Conservation (phyloP, 2,113 vertebrate species). For the Hippocampus comes region DNA sequence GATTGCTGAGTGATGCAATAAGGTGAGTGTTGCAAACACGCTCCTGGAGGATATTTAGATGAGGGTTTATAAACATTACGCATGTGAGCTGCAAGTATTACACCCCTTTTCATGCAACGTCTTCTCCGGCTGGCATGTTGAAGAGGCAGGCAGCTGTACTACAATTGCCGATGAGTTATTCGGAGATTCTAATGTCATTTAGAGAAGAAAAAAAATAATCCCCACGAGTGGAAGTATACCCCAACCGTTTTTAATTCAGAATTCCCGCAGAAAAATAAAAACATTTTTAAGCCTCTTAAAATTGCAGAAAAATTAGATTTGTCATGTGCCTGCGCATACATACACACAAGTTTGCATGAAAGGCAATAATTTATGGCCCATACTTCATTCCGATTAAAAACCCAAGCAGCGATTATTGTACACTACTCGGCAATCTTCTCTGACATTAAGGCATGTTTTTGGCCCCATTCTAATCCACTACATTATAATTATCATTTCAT, state of each 20-base stretch:
- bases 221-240: slow-evolving; percentile 62
- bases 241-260: slow-evolving; percentile 68
- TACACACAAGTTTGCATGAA: slow-evolving; percentile 75
- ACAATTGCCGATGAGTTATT: slow-evolving; percentile 48
- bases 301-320: slow-evolving; percentile 72
- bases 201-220: slow-evolving; percentile 64
- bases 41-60: slow-evolving; percentile 41
- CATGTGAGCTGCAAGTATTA: slow-evolving; percentile 36
- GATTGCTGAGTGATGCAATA: slow-evolving; percentile 46
- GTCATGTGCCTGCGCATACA: slow-evolving; percentile 58
- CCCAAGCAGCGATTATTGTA: slow-evolving; percentile 76
- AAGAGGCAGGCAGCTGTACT: slow-evolving; percentile 30
- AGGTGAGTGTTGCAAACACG: slow-evolving; percentile 20
- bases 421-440: slow-evolving; percentile 74
- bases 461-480: slow-evolving; percentile 72
- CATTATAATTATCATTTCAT: slow-evolving; percentile 78
- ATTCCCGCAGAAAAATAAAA: slow-evolving; percentile 68
- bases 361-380: slow-evolving; percentile 76
- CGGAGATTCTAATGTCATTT: slow-evolving; percentile 57
- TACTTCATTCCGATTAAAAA: slow-evolving; percentile 78
- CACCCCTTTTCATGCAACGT: slow-evolving; percentile 5
- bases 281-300: slow-evolving; percentile 76
- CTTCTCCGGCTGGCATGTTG: slow-evolving; percentile 27
- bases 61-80: slow-evolving; percentile 49
- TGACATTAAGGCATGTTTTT: slow-evolving; percentile 73